Percentiles rank a stretch among this genome's conserved stretches.
phyloP scores from a whole-genome alignment of 2,113 vertebrate genomes.

The Trogon surrucura region DNA sequence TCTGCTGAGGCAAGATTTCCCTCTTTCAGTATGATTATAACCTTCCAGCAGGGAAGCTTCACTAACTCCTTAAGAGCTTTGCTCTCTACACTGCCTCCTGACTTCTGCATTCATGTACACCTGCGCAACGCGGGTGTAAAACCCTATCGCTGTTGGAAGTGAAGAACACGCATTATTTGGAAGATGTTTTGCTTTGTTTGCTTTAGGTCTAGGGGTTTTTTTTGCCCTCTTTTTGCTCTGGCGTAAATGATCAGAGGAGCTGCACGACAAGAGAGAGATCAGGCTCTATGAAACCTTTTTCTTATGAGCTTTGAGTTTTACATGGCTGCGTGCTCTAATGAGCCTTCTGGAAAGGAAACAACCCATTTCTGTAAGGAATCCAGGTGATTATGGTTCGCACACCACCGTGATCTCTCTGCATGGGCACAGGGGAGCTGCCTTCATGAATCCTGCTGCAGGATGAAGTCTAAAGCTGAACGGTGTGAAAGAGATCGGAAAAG shows the following conservation, averaged over 20 bases:
- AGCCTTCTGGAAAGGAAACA: constrained; percentile 48
- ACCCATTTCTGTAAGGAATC: constrained; percentile 40
- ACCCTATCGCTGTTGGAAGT: neutral
- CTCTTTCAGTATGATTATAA: constrained; percentile 33
- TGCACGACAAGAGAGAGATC: neutral
- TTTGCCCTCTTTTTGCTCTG: neutral
- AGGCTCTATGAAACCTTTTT: constrained; percentile 10
- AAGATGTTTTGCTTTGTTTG: constrained; percentile 43
- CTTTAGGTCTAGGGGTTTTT: neutral
- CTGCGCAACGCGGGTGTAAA: constrained; percentile 20
- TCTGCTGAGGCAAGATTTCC: constrained; percentile 34
- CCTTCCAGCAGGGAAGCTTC: constrained; percentile 53
- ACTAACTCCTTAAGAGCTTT: constrained; percentile 39
- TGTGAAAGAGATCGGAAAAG: constrained; percentile 22
- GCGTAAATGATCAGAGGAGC: constrained; percentile 42
- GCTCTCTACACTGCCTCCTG: neutral
- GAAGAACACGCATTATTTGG: neutral
- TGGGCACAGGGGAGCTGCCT: constrained; percentile 19
- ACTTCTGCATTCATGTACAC: neutral
- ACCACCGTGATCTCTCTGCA: constrained; percentile 25
- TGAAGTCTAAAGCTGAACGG: constrained; percentile 26
- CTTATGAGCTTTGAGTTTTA: constrained; percentile 20
- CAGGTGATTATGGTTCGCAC: constrained; percentile 26
- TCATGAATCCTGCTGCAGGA: constrained; percentile 5
- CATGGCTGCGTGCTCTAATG: constrained; percentile 21